Evolutionary conservation across 2,888 invertebrate species (phyloP), one percentile per base, ranked within the genome.

Genomic region (Caenorhabditis sulstoni): DNA sequence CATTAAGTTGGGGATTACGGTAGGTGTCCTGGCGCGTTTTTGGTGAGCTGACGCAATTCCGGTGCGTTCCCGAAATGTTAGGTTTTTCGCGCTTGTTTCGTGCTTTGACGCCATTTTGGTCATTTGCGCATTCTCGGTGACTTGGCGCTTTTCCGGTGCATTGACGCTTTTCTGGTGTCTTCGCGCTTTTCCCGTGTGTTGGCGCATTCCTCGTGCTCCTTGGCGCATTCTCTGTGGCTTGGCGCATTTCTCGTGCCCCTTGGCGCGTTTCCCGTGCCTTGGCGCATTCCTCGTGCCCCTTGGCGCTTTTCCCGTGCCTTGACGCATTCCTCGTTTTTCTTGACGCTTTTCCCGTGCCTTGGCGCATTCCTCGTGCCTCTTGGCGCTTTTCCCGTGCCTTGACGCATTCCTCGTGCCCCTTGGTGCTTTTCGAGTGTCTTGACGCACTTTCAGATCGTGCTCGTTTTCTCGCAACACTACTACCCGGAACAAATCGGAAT

Each of bases 391-490:
- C 12, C 37, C 20, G 50, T 47, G 49, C 49, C 50, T 35, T 49
- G 62, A 37, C 50, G 49, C 62, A 35, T 50, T 62, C 50, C 52
- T 41, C 35, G 53, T n/a, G n/a, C n/a, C n/a, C n/a, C n/a, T n/a
- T n/a, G n/a, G n/a, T n/a, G 23, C 23, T 5, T 47, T 16, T 47
- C 16, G 20, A n/a, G n/a, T n/a, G n/a, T n/a, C n/a, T 9, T 14
- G 52, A 11, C 14, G 7, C 18, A 11, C 52, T 70, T 76, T n/a
- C 41, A 81, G 80, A 77, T 82, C n/a, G 41, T 70, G 23, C 79
- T 84, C 22, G 78, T 78, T 20, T 81, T 79, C 65, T 12, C 82
- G 23, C 84, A 84, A 66, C 84, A 84, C 41, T 84, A 77, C 39
- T 68, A 68, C 12, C 79, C 81, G 3, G 81, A 82, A 39, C 82